phyloP scores from a whole-genome alignment of 1,140 invertebrate genomes.

The Drosophila funebris region DNA sequence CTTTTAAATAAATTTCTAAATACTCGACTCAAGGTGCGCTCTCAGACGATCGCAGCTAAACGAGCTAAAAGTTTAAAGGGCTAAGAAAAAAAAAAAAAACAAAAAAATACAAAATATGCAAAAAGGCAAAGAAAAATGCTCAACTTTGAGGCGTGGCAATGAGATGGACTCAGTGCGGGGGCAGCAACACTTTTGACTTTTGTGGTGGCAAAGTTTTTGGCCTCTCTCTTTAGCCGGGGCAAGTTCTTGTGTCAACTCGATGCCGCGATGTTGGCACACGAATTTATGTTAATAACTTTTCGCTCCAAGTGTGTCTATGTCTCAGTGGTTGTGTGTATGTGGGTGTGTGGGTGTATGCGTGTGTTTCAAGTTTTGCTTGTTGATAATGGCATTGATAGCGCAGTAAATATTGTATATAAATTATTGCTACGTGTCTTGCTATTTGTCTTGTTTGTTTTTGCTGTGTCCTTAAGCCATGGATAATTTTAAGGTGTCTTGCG shows the following conservation, averaged over 20 bases:
- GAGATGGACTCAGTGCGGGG: constrained; percentile 23
- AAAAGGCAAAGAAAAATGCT: constrained; percentile 20
- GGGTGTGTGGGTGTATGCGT: constrained; percentile 13
- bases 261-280: constrained; percentile 54
- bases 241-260: constrained; percentile 48
- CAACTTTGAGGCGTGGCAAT: constrained; percentile 50
- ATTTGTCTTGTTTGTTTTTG: constrained; percentile 15
- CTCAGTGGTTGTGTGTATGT: constrained; percentile 23
- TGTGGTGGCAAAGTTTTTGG: constrained; percentile 65
- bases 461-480: background rate
- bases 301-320: constrained; percentile 20
- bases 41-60: constrained; percentile 72
- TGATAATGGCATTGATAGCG: constrained; percentile 78
- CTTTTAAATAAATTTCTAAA: constrained; percentile 81
- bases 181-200: constrained; percentile 74
- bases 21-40: constrained; percentile 60
- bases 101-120: constrained; percentile 14
- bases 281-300: constrained; percentile 81
- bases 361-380: constrained; percentile 49
- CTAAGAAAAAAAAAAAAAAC: constrained; percentile 34
- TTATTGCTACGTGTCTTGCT: constrained; percentile 38
- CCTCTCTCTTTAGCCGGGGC: constrained; percentile 19
- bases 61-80: constrained; percentile 74
- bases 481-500: constrained; percentile 16
- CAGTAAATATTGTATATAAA: constrained; percentile 67